Evolutionary conservation across 2,888 invertebrate genomes (phyloP).

Genomic region (Phytoseiulus persimilis): DNA sequence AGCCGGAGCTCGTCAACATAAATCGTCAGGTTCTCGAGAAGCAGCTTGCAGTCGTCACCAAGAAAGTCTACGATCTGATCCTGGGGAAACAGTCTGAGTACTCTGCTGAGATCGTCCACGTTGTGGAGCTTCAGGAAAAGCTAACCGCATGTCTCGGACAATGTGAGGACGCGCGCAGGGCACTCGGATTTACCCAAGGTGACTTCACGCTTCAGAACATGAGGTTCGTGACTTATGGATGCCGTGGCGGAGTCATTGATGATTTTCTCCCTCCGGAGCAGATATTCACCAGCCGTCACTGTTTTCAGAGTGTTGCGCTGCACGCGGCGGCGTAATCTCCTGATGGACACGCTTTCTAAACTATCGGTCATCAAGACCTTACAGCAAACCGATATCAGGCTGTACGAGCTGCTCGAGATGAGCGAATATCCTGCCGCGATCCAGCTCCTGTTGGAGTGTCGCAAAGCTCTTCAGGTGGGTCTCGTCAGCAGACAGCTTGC

Average conservation of each 20-base stretch:
- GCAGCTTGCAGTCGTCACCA: slow-evolving; percentile 30
- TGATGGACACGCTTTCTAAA: slow-evolving; percentile 26
- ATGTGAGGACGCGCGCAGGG: slow-evolving; percentile 9
- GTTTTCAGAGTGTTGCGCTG: slow-evolving; percentile 27
- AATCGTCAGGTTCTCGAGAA: slow-evolving; percentile 31
- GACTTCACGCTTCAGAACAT: slow-evolving; percentile 23
- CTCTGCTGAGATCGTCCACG: slow-evolving; percentile 35
- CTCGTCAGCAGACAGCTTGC: too few species aligned
- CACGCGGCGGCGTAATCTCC: neutral
- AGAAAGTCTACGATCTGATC: slow-evolving; percentile 22
- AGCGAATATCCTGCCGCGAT: slow-evolving; percentile 82
- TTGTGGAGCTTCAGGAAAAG: slow-evolving; percentile 14
- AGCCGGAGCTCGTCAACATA: slow-evolving; percentile 20
- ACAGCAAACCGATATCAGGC: slow-evolving; percentile 73
- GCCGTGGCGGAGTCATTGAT: too few species aligned
- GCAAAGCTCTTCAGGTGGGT: slow-evolving; percentile 62
- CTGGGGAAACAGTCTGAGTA: slow-evolving; percentile 29
- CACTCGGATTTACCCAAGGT: slow-evolving; percentile 12
- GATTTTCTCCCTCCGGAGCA: too few species aligned
- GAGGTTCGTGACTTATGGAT: slow-evolving; percentile 9
- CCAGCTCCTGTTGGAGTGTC: slow-evolving; percentile 75
- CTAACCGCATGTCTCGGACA: slow-evolving; percentile 18
- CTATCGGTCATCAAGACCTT: slow-evolving; percentile 16
- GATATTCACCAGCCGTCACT: neutral
- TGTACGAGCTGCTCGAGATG: slow-evolving; percentile 64